A percentile compares a stretch with the other conserved stretches of the same genome.
phyloP scores from a whole-genome alignment of 2,888 invertebrate genomes.

The Philonicus albiceps region DNA sequence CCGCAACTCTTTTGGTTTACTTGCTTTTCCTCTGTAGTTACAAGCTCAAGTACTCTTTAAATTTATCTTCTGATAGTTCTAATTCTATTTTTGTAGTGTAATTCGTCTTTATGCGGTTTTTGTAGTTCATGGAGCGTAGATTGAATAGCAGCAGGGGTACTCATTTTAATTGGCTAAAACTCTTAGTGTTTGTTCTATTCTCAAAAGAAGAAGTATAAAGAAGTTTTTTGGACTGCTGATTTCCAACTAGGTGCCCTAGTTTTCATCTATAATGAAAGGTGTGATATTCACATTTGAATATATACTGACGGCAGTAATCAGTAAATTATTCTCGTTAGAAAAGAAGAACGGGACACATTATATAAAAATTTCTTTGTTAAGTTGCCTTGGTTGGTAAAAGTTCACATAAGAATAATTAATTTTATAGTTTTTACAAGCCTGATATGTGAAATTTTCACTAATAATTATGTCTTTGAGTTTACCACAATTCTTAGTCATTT shows the following conservation, averaged over 20 bases:
- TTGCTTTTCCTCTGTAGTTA: background rate
- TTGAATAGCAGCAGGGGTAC: background rate
- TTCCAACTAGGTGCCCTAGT: background rate
- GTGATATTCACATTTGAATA: no score
- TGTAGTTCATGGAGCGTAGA: background rate
- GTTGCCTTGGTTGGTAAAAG: no score
- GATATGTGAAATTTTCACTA: no score
- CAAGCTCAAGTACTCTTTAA: background rate
- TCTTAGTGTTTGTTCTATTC: background rate
- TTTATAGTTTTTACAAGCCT: no score
- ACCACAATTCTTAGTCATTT: no score
- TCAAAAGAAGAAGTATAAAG: background rate
- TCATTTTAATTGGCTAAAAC: background rate
- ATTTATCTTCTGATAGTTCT: background rate
- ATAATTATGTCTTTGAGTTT: no score
- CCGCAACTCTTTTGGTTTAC: background rate
- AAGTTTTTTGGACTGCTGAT: background rate
- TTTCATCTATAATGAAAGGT: background rate
- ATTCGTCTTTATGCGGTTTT: background rate
- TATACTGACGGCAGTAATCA: no score
- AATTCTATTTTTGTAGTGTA: background rate
- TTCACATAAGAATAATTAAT: no score
- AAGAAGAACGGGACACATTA: no score
- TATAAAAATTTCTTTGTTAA: no score
- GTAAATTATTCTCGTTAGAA: no score